Evolutionary conservation across 2,113 vertebrate genomes (phyloP).

Genomic region (Micromys minutus): DNA sequence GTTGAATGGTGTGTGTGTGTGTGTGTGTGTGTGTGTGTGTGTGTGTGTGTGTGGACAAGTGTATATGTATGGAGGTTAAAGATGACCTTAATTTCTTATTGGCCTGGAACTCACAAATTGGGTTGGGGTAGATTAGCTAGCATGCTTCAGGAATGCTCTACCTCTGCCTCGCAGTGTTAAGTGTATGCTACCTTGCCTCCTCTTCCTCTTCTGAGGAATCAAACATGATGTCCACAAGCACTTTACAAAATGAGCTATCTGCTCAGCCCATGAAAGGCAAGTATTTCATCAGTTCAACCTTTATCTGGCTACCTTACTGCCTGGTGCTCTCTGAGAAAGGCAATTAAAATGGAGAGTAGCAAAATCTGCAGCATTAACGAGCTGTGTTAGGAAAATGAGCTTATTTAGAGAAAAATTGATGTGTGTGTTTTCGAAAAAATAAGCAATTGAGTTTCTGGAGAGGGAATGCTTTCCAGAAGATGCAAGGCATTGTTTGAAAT

Average conservation of each 20-base stretch:
- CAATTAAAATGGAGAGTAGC: constrained; percentile 40
- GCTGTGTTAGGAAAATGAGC: constrained; percentile 23
- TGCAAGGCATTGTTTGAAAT: neutral
- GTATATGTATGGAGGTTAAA: neutral
- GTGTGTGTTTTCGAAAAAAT: constrained; percentile 29
- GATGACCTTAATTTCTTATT: neutral
- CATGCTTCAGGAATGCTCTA: neutral
- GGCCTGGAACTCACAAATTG: neutral
- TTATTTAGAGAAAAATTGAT: constrained; percentile 49
- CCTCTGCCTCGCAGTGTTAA: neutral
- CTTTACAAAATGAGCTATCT: neutral
- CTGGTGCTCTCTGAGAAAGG: constrained; percentile 34
- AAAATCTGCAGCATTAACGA: constrained; percentile 46
- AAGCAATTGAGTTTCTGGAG: constrained; percentile 6
- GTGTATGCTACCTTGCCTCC: too few relatives aligned
- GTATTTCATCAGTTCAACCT: constrained; percentile 10
- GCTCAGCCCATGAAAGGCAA: neutral
- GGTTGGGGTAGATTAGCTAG: too few relatives aligned
- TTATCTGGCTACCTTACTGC: neutral
- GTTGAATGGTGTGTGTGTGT: constrained; percentile 29
- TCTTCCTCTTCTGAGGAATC: neutral
- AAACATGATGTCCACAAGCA: neutral
- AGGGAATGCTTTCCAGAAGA: neutral
- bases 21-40: neutral
- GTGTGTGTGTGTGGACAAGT: too few relatives aligned